Conservation (phyloP, 2,113 vertebrate genomes). For the Semicossyphus pulcher region DNA sequence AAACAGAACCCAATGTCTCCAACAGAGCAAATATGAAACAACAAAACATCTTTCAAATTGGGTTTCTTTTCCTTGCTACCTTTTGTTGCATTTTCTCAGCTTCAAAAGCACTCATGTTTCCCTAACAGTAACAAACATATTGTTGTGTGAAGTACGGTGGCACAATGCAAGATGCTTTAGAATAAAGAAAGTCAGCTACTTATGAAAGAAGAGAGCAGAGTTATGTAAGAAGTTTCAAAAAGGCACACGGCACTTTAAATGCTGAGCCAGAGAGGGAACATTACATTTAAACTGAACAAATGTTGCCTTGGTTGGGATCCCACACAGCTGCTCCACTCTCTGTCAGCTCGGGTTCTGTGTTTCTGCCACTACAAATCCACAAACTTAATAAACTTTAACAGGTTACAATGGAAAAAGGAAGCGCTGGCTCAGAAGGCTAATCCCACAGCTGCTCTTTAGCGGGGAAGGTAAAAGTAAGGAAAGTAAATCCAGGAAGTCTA, state of each 20-base stretch:
- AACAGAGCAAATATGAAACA: neutral
- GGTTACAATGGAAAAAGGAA: neutral
- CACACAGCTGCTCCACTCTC: constrained; percentile 2
- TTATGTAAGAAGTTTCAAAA: neutral
- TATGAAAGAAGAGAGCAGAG: neutral
- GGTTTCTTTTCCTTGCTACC: neutral
- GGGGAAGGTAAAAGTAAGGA: neutral
- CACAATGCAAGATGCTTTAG: neutral
- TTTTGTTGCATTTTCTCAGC: neutral
- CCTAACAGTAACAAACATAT: neutral
- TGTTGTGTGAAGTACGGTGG: neutral
- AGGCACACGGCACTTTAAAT: neutral
- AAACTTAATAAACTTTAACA: neutral
- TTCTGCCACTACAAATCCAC: neutral
- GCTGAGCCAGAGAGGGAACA: neutral
- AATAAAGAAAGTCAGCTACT: neutral
- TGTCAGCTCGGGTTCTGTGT: neutral
- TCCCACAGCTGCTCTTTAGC: neutral
- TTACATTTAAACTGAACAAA: neutral
- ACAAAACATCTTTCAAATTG: neutral
- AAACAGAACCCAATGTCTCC: neutral
- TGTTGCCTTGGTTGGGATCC: neutral
- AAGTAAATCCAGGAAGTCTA: neutral
- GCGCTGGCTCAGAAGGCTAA: neutral
- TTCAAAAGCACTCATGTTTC: neutral